These are phyloP conservation scores for Protonemura montana DNA, from an alignment of 2,888 invertebrate species.

Conservation along the genomic window DNA sequence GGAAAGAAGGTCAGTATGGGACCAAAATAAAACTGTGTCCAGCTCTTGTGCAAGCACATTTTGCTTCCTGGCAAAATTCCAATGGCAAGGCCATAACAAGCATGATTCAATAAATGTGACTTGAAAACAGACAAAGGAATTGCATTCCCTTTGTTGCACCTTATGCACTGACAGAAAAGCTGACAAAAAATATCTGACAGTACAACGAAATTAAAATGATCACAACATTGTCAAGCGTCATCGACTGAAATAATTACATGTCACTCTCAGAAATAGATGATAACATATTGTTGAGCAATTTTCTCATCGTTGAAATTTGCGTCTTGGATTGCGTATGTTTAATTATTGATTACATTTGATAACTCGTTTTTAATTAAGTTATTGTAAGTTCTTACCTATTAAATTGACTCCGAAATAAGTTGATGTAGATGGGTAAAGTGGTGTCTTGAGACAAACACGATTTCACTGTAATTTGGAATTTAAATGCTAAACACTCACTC, in stretches of 20 bases:
- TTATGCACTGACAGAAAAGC: background rate
- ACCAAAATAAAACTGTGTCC: background rate
- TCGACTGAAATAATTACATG: background rate
- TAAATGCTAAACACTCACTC: background rate
- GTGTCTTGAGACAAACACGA: background rate
- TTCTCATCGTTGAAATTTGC: background rate
- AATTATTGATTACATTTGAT: background rate
- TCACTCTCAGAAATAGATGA: background rate
- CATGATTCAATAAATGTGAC: background rate
- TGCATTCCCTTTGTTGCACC: background rate
- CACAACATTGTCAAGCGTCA: background rate
- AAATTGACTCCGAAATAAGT: background rate
- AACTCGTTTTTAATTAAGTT: background rate
- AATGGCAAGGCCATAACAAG: conserved; percentile 22
- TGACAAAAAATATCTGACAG: background rate
- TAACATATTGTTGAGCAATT: background rate
- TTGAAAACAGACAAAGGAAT: background rate
- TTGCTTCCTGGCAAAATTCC: conserved; percentile 27
- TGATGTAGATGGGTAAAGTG: background rate
- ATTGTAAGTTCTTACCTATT: background rate
- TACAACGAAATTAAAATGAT: background rate
- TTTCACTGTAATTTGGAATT: background rate
- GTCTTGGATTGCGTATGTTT: background rate
- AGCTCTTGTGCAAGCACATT: background rate
- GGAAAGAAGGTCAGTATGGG: conserved; percentile 1